Evolutionary conservation across 2,797 vertebrate species (phyloP).

Genomic region (Sternotherus odoratus): DNA sequence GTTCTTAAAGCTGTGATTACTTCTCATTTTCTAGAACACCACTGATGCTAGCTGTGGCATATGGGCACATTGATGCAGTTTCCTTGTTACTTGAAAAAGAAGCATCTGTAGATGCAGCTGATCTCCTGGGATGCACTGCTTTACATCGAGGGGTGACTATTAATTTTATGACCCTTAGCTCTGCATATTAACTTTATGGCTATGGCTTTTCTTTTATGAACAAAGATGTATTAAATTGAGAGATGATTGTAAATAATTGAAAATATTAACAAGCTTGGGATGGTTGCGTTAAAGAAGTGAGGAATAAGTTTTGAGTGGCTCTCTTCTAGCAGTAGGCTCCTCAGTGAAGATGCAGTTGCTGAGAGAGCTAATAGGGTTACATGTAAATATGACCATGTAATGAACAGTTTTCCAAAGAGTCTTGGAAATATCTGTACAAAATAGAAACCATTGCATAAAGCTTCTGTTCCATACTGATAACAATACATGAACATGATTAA

Average conservation of each 20-base stretch:
- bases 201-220: background rate
- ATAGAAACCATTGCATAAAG: background rate
- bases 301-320: background rate
- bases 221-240: background rate
- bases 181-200: background rate
- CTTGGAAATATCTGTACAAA: background rate
- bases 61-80: slow-evolving; percentile 94
- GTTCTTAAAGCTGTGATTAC: background rate
- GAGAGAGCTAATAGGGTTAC: background rate
- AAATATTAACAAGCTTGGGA: slow-evolving; percentile 1
- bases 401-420: background rate
- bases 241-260: background rate
- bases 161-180: background rate
- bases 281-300: background rate
- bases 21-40: slow-evolving; percentile 86
- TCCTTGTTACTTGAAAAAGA: slow-evolving; percentile 95
- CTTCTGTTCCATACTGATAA: background rate
- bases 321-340: background rate
- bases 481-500: background rate
- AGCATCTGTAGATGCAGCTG: slow-evolving; percentile 89
- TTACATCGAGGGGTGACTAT: slow-evolving; percentile 93
- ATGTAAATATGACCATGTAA: background rate
- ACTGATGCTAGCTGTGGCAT: slow-evolving; percentile 94
- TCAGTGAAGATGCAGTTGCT: background rate
- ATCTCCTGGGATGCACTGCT: slow-evolving; percentile 91